Percentiles rank a stretch among this genome's conserved stretches.
phyloP scores from a whole-genome alignment of 2,113 vertebrate species.

The Morone chrysops region DNA sequence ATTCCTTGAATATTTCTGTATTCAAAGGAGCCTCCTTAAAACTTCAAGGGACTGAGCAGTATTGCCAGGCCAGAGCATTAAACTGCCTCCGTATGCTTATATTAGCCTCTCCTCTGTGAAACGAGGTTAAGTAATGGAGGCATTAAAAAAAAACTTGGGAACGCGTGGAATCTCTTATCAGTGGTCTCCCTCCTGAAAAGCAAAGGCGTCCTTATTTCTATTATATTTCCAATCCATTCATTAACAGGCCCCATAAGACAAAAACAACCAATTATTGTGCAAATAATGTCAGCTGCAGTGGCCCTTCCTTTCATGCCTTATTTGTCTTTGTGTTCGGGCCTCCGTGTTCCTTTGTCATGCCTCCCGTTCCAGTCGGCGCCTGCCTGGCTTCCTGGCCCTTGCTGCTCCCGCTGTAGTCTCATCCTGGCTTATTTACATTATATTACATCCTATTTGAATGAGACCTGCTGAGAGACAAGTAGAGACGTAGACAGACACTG shows the following conservation, averaged over 20 bases:
- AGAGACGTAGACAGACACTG: slow-evolving; percentile 1
- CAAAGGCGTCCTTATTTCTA: slow-evolving; percentile 47
- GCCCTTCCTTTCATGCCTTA: slow-evolving; percentile 59
- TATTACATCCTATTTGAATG: slow-evolving; percentile 65
- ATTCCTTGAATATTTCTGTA: slow-evolving; percentile 16
- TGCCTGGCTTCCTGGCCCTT: slow-evolving; percentile 38
- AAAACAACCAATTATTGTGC: slow-evolving; percentile 74
- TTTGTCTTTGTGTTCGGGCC: slow-evolving; percentile 55
- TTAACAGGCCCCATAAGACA: slow-evolving; percentile 56
- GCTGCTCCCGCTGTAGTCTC: slow-evolving; percentile 2
- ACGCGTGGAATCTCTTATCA: slow-evolving; percentile 52
- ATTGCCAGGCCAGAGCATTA: slow-evolving; percentile 28
- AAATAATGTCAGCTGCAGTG: slow-evolving; percentile 52
- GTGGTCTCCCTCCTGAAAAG: slow-evolving; percentile 45
- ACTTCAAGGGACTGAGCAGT: slow-evolving; percentile 23
- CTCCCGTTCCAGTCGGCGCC: slow-evolving; percentile 34
- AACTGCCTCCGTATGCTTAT: slow-evolving; percentile 50
- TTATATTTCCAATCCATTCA: slow-evolving; percentile 53
- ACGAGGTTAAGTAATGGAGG: slow-evolving; percentile 58
- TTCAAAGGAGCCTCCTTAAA: slow-evolving; percentile 53
- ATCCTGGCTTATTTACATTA: slow-evolving; percentile 69
- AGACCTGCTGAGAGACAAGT: slow-evolving; percentile 37
- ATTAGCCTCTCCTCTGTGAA: slow-evolving; percentile 52
- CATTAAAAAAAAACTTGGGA: slow-evolving; percentile 37
- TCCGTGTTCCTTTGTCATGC: slow-evolving; percentile 48